Evolutionary conservation across 2,797 vertebrate species (phyloP).

Genomic region (Myotis vivesi): DNA sequence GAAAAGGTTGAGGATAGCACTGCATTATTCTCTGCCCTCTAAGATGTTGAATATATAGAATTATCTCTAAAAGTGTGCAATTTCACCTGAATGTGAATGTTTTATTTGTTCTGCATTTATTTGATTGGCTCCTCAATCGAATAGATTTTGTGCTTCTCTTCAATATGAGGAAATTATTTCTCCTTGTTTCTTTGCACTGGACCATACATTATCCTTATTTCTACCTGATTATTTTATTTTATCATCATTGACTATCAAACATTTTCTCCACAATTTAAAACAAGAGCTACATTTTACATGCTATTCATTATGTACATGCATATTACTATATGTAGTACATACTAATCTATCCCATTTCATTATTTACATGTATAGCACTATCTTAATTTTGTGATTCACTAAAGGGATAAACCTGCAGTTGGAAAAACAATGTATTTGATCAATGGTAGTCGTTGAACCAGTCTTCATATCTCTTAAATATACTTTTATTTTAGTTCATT

Average conservation of each 20-base stretch:
- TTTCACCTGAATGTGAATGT: neutral
- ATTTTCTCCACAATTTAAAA: neutral
- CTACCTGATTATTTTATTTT: neutral
- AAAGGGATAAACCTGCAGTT: neutral
- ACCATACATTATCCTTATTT: neutral
- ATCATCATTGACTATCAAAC: neutral
- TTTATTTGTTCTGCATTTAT: slow-evolving; percentile 3
- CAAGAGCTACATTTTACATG: neutral
- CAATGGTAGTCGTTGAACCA: neutral
- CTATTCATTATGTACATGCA: neutral
- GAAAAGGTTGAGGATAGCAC: neutral
- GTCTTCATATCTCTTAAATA: neutral
- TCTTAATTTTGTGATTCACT: neutral
- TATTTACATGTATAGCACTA: neutral
- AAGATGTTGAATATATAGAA: slow-evolving; percentile 37
- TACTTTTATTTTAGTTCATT: slow-evolving; percentile 4
- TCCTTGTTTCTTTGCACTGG: neutral
- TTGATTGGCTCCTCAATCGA: neutral
- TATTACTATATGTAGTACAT: neutral
- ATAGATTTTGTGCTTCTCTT: slow-evolving; percentile 5
- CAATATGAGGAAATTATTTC: neutral
- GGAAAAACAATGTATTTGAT: neutral
- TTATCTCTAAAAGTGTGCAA: neutral
- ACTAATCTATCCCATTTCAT: neutral
- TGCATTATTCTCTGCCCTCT: neutral